These are phyloP conservation scores for Hydrotaea cyrtoneurina DNA, from an alignment of 2,888 invertebrate species.

Conservation along the genomic window DNA sequence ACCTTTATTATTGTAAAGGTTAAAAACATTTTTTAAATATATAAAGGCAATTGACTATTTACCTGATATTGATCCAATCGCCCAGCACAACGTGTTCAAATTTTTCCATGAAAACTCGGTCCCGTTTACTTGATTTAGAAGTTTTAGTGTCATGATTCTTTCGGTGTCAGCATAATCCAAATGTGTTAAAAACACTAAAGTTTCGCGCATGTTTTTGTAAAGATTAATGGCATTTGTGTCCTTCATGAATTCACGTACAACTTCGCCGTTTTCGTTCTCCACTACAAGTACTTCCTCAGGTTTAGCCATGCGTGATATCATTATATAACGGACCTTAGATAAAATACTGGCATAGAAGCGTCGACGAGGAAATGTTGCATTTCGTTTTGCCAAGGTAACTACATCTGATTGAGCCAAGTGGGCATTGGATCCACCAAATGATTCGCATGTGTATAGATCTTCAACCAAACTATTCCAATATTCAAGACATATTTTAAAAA, in stretches of 20 bases:
- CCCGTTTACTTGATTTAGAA: slow-evolving; percentile 99
- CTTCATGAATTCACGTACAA: slow-evolving; percentile 99
- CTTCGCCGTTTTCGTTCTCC: slow-evolving; percentile 99
- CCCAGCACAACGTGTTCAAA: slow-evolving; percentile 99
- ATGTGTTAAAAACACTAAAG: slow-evolving; percentile 98
- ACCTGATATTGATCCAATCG: slow-evolving; percentile 99
- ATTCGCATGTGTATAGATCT: slow-evolving; percentile 94
- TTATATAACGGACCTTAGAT: slow-evolving; percentile 95
- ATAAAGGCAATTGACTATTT: too few relatives aligned
- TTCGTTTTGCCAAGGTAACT: slow-evolving; percentile 74
- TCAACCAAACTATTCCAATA: slow-evolving; percentile 98
- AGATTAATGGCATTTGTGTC: slow-evolving; percentile 99
- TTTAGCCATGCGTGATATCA: slow-evolving; percentile 99
- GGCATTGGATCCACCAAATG: slow-evolving; percentile 81
- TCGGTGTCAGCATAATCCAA: slow-evolving; percentile 99
- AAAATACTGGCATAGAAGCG: slow-evolving; percentile 90
- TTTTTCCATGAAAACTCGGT: slow-evolving; percentile 99
- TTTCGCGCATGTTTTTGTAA: slow-evolving; percentile 99
- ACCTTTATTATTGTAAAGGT: too few relatives aligned
- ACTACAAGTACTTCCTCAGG: slow-evolving; percentile 99
- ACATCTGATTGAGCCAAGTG: slow-evolving; percentile 77
- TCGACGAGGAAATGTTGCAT: slow-evolving; percentile 82
- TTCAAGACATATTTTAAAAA: slow-evolving; percentile 99
- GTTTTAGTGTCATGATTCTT: slow-evolving; percentile 98
- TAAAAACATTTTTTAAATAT: too few relatives aligned